These are phyloP conservation scores for Dasypus novemcinctus DNA, from an alignment of 2,113 vertebrate species.

Conservation along the genomic window DNA sequence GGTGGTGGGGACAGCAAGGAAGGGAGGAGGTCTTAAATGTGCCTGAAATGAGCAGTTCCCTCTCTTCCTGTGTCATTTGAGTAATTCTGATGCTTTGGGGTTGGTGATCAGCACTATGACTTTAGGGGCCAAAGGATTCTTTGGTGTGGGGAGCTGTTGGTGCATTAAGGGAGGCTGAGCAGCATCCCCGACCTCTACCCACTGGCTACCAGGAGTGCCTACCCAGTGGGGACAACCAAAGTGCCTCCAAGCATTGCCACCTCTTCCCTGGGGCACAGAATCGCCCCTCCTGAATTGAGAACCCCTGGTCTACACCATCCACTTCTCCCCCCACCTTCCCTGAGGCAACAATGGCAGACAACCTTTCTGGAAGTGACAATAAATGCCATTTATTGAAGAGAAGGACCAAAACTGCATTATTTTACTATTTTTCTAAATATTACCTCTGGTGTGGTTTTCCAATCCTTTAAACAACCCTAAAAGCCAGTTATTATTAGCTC, in stretches of 20 bases:
- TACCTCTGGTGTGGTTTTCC: neutral
- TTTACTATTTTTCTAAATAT: neutral
- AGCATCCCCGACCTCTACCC: neutral
- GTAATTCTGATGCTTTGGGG: neutral
- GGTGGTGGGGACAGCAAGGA: neutral
- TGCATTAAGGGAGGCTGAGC: neutral
- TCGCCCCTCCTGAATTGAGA: no score
- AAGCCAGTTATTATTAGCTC: neutral
- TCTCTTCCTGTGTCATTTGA: neutral
- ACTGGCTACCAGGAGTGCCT: neutral
- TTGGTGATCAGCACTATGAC: neutral
- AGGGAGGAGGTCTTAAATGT: neutral
- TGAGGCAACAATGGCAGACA: neutral
- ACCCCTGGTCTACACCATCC: neutral
- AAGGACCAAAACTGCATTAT: neutral
- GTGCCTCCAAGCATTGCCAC: neutral
- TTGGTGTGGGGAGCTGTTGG: no score
- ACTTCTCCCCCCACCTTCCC: no score
- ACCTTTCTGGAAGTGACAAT: neutral
- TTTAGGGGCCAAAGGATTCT: no score
- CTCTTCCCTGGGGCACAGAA: neutral
- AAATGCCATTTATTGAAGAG: neutral
- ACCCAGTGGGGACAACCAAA: neutral
- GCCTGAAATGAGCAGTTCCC: neutral
- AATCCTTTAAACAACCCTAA: neutral